Conservation (phyloP, 2,113 vertebrate species). For the Cebidichthys violaceus region DNA sequence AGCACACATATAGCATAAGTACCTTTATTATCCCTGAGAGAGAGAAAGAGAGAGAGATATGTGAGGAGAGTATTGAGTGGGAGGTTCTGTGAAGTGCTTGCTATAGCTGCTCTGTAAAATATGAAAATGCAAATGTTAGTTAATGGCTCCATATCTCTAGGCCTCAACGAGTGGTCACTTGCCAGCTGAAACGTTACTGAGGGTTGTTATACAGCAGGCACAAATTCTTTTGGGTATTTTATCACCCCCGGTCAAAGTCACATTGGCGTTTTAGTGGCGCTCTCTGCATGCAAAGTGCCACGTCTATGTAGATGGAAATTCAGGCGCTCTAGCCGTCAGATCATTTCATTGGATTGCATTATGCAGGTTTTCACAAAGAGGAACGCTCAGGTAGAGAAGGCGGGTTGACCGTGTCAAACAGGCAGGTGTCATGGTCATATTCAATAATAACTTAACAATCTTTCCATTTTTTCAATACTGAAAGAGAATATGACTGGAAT, state of each 20-base stretch:
- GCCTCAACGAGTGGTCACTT: conserved; percentile 48
- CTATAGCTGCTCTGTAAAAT: conserved; percentile 40
- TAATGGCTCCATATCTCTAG: conserved; percentile 45
- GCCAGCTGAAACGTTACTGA: conserved; percentile 42
- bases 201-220: conserved; percentile 39
- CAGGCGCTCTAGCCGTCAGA: conserved; percentile 19
- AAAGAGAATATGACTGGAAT: neutral
- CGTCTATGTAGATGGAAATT: conserved; percentile 37
- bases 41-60: neutral
- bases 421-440: conserved; percentile 6
- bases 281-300: conserved; percentile 60
- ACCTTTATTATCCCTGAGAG: conserved; percentile 36
- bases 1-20: conserved; percentile 25
- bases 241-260: conserved; percentile 47
- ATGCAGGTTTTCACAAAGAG: conserved; percentile 33
- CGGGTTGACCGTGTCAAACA: conserved; percentile 22
- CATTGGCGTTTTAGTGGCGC: conserved; percentile 32
- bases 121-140: conserved; percentile 63
- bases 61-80: neutral
- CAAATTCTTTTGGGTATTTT: conserved; percentile 63
- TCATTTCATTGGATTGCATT: conserved; percentile 36
- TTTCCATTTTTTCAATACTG: neutral
- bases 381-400: conserved; percentile 23
- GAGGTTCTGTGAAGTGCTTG: conserved; percentile 11
- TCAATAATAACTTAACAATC: neutral